phyloP scores from a whole-genome alignment of 2,797 vertebrate species.

The Merluccius polli region DNA sequence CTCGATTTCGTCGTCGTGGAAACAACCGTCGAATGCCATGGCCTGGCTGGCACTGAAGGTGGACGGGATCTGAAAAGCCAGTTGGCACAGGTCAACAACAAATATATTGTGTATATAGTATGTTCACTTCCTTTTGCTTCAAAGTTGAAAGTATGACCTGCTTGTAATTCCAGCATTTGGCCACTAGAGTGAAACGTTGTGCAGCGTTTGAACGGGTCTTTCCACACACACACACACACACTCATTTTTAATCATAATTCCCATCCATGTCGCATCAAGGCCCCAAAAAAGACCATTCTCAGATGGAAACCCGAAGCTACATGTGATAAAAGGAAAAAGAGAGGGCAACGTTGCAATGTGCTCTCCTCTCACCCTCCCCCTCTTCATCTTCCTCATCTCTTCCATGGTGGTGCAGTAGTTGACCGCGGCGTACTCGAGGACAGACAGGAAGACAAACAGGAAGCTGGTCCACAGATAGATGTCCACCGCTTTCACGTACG shows the following conservation, averaged over 20 bases:
- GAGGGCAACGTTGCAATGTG: no score
- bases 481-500: constrained; percentile 89
- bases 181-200: constrained; percentile 43
- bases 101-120: background rate
- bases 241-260: no score
- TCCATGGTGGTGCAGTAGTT: constrained; percentile 89
- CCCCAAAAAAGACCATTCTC: no score
- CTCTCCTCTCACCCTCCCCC: constrained; percentile 74
- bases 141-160: background rate
- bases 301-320: no score
- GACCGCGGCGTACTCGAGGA: constrained; percentile 85
- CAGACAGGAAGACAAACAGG: constrained; percentile 88
- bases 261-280: no score
- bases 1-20: constrained; percentile 79
- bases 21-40: constrained; percentile 89
- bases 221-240: background rate
- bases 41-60: constrained; percentile 82
- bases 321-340: no score
- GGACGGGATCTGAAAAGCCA: constrained; percentile 72
- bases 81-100: background rate
- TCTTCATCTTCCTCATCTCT: constrained; percentile 81
- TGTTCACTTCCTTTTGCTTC: background rate
- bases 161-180: constrained; percentile 2
- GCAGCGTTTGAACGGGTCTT: background rate
- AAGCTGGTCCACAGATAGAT: constrained; percentile 91